Evolutionary conservation across 2,888 invertebrate species (phyloP).

Genomic region (Acanthopleura granulata): DNA sequence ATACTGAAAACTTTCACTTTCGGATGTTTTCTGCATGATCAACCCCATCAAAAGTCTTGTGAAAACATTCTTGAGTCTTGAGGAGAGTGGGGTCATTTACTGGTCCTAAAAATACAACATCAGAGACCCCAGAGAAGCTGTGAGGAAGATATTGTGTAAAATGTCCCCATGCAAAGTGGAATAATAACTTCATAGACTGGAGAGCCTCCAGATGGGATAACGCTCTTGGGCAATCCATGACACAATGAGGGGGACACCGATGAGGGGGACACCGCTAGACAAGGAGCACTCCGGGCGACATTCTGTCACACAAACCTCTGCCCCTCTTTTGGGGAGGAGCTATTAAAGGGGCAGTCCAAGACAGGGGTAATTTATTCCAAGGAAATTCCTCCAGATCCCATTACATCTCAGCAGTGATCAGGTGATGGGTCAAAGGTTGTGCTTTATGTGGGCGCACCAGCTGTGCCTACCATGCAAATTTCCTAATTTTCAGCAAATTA

Average conservation of each 20-base stretch:
- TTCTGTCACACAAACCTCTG: slow-evolving; percentile 3
- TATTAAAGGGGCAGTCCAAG: neutral
- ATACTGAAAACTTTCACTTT: too few relatives aligned
- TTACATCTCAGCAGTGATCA: neutral
- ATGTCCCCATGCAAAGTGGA: too few relatives aligned
- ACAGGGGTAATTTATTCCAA: neutral
- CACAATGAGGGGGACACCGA: neutral
- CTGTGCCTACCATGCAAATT: slow-evolving; percentile 15
- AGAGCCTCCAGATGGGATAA: neutral
- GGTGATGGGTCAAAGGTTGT: slow-evolving; percentile 1
- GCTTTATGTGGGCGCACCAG: slow-evolving; percentile 9
- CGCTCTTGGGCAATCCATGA: neutral
- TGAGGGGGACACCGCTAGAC: neutral
- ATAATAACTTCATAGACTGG: too few relatives aligned
- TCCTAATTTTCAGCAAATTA: slow-evolving; percentile 18
- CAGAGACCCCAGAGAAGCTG: too few relatives aligned
- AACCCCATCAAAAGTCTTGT: too few relatives aligned
- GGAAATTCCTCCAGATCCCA: neutral
- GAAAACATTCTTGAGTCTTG: too few relatives aligned
- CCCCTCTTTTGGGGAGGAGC: neutral
- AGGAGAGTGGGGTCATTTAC: too few relatives aligned
- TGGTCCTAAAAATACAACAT: too few relatives aligned
- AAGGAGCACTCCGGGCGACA: neutral
- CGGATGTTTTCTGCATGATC: too few relatives aligned
- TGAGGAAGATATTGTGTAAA: too few relatives aligned